These are phyloP conservation scores for Perodicticus potto DNA, from an alignment of 2,797 vertebrate species.

Conservation along the genomic window DNA sequence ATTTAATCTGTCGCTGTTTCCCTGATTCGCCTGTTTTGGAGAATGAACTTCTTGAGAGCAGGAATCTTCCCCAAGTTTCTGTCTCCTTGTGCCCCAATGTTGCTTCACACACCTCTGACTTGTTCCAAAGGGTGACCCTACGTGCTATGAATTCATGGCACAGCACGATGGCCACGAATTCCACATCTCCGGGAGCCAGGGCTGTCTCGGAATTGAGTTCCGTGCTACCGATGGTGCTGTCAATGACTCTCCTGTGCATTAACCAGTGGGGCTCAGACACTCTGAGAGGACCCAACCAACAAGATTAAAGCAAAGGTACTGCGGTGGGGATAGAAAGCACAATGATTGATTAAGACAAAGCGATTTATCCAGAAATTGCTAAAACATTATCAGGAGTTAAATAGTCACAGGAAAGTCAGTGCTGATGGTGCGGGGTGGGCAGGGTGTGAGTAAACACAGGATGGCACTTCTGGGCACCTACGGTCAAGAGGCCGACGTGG, in stretches of 20 bases:
- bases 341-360: constrained; percentile 19
- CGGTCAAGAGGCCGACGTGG: not conserved
- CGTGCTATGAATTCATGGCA: not conserved
- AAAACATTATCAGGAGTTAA: not conserved
- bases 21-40: not conserved
- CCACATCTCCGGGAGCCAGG: not conserved
- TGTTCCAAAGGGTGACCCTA: not conserved
- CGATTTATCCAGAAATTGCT: not conserved
- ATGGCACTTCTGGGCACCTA: constrained; percentile 3
- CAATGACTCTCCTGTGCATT: constrained; percentile 16
- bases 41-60: not conserved
- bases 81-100: not conserved
- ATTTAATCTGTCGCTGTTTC: not conserved
- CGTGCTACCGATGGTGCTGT: not conserved
- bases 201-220: not conserved
- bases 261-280: not conserved
- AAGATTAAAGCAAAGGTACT: not conserved
- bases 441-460: not conserved
- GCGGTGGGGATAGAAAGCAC: not conserved
- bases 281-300: not conserved
- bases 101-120: not conserved
- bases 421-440: not conserved
- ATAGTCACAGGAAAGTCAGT: not conserved
- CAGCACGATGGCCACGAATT: not conserved
- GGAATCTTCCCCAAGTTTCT: not conserved